These are phyloP conservation scores for Mythimna lalbum DNA, from an alignment of 2,888 invertebrate genomes.

Conservation along the genomic window DNA sequence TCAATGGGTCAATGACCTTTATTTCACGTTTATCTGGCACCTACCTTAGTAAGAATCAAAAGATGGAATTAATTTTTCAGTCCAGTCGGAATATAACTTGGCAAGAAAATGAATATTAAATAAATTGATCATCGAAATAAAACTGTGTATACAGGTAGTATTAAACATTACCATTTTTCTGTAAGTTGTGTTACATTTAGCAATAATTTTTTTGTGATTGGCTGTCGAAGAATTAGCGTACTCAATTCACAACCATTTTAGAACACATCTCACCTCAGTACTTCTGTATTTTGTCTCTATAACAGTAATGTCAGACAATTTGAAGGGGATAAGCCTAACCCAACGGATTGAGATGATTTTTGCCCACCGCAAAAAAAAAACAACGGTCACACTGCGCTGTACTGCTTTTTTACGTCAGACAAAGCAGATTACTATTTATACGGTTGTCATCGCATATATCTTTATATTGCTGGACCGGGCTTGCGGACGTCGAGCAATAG, in stretches of 20 bases:
- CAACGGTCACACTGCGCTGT: neutral
- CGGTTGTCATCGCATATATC: no score
- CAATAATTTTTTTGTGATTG: slow-evolving; percentile 11
- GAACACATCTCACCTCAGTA: slow-evolving; percentile 22
- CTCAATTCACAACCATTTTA: slow-evolving; percentile 26
- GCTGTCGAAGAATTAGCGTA: slow-evolving; percentile 13
- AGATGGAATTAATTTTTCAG: neutral
- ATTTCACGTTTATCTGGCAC: no score
- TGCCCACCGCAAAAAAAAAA: no score
- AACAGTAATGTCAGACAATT: neutral
- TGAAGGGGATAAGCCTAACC: neutral
- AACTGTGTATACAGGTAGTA: slow-evolving; percentile 51
- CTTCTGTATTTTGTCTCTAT: neutral
- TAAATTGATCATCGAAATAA: slow-evolving; percentile 50
- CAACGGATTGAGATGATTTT: no score
- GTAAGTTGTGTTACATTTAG: slow-evolving; percentile 48
- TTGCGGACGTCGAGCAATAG: no score
- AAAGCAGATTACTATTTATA: neutral
- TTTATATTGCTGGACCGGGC: no score
- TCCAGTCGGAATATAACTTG: slow-evolving; percentile 53
- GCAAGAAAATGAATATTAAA: slow-evolving; percentile 29
- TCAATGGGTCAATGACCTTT: no score
- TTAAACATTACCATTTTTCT: slow-evolving; percentile 56
- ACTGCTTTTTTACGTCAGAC: neutral
- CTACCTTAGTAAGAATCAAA: neutral